A percentile compares a stretch with the other conserved stretches of the same genome.
phyloP scores from a whole-genome alignment of 2,888 invertebrate species.

The Hecatera dysodea region DNA sequence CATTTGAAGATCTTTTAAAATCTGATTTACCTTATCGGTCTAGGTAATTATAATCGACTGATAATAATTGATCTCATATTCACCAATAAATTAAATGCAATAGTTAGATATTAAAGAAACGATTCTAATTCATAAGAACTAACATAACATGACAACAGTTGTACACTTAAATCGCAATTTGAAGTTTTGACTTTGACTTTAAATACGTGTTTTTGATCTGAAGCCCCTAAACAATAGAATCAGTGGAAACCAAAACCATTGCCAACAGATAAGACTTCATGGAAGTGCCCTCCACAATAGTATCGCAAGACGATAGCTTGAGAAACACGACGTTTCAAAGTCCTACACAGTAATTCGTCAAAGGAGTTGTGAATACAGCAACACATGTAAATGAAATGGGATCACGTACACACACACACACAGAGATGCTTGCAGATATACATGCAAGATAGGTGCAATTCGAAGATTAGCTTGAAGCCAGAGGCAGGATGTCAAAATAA shows the following conservation, averaged over 20 bases:
- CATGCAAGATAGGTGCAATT: background rate
- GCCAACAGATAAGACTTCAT: background rate
- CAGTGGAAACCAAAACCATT: background rate
- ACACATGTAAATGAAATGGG: background rate
- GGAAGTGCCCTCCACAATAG: background rate
- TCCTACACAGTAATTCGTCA: conserved; percentile 4
- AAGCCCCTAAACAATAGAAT: too few relatives aligned
- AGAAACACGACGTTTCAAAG: conserved; percentile 4
- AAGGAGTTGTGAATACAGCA: conserved; percentile 26
- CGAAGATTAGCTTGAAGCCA: background rate
- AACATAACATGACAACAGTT: too few relatives aligned
- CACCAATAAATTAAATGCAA: too few relatives aligned
- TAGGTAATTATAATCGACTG: background rate
- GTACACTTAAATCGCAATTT: too few relatives aligned
- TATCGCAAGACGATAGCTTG: background rate
- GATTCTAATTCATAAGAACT: too few relatives aligned
- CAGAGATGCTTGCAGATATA: background rate
- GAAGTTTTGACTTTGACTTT: too few relatives aligned
- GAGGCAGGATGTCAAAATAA: background rate
- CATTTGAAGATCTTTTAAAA: too few relatives aligned
- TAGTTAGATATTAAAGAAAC: too few relatives aligned
- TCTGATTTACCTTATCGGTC: too few relatives aligned
- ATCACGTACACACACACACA: background rate
- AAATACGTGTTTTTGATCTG: too few relatives aligned
- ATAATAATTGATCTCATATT: background rate